Base-by-base conservation (phyloP, 2,888 invertebrate species). In the Drosophila leonis region DNA sequence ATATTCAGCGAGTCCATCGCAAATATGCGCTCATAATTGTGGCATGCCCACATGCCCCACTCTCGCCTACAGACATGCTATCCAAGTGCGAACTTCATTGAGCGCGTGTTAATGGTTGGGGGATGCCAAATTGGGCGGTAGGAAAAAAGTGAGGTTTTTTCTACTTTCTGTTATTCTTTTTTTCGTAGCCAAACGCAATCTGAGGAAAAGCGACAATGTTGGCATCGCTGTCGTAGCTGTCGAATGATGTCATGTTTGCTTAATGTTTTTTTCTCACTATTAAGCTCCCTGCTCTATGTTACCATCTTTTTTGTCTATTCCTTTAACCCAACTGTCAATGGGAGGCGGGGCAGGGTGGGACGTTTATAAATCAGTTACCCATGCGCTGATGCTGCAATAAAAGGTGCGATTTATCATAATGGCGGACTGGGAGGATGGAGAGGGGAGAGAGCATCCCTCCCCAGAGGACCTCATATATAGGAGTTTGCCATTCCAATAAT, bases 381-480 rank as follows among this genome's bases (percentile, higher is more conserved):
- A 73, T 83, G 88, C 85, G 90, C 90, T 85, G 84, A 90, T 82
- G 88, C 78, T 85, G 90, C 90, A 85, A 88, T 85, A 85, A 90
- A 85, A 90, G 85, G 90, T 90, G 90, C 85, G 88, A 90, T 90
- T 85, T 90, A 88, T 90, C 88, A 90, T 85, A 90, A 88, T 90
- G 80, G 65, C 64, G 67, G 68, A 67, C 27, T 48, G 69, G 24
- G 65, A 41, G 20, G 13, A 6, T 15, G 42, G 10, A 20, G 10
- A 2, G 31, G 15, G 56, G 15, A 15, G 9, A 9, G 18, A 18
- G 27, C 2, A 8, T 6, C 48, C n/a, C 31, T 18, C 12, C 18
- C 29, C n/a, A 49, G 18, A 49, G 29, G 29, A 49, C 48, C 18
- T 12, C 44, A 31, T 18, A 29, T 37, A 41, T 62, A 35, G 60